These are phyloP conservation scores for Pollicipes pollicipes DNA, from an alignment of 1,140 invertebrate species.

Conservation along the genomic window DNA sequence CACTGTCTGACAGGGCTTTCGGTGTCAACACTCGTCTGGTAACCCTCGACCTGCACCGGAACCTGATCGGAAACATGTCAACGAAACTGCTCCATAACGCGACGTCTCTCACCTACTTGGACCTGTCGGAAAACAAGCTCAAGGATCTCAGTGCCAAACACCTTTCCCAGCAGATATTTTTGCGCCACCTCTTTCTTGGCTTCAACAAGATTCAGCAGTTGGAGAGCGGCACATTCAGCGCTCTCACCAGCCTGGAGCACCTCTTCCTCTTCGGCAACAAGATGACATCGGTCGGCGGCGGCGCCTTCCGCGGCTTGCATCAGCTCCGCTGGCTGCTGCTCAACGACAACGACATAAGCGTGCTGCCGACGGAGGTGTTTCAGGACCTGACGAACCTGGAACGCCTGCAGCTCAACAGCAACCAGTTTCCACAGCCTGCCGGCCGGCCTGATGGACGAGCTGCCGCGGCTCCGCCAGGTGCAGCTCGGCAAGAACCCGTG, in stretches of 20 bases:
- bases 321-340: conserved; percentile 39
- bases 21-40: conserved; percentile 27
- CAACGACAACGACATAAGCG: conserved; percentile 39
- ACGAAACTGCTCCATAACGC: conserved; percentile 12
- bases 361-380: conserved; percentile 33
- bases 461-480: conserved; percentile 44
- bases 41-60: conserved; percentile 13
- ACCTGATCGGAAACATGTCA: conserved; percentile 12
- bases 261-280: conserved; percentile 41
- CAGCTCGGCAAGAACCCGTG: conserved; percentile 65
- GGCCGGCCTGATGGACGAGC: conserved; percentile 43
- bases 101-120: conserved; percentile 30
- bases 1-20: conserved; percentile 36
- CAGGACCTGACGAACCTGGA: conserved; percentile 28
- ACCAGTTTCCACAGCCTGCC: conserved; percentile 53
- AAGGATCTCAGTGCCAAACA: conserved; percentile 25
- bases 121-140: conserved; percentile 39
- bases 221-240: conserved; percentile 30
- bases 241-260: conserved; percentile 31
- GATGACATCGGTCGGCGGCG: conserved; percentile 31
- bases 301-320: conserved; percentile 34
- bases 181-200: conserved; percentile 39
- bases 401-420: conserved; percentile 52
- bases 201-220: conserved; percentile 37
- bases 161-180: conserved; percentile 30